A percentile compares a stretch with the other conserved stretches of the same genome.
These are phyloP conservation scores for Anaspis maculata DNA, from an alignment of 2,888 invertebrate species.

Conservation along the genomic window DNA sequence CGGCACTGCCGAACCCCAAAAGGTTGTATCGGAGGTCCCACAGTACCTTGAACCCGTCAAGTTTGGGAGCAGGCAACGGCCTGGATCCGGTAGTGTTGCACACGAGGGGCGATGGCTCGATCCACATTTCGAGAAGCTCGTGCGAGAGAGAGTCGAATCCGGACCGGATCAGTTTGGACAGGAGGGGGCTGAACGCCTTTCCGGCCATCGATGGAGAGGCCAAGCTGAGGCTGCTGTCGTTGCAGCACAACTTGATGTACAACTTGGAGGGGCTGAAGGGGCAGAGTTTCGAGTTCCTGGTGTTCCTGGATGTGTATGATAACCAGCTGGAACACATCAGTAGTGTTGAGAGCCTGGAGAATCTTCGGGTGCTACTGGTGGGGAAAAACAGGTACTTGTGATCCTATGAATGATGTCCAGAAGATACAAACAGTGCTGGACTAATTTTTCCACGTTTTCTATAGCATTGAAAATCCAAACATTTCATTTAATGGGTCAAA, in stretches of 20 bases:
- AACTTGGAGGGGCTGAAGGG: slow-evolving; percentile 56
- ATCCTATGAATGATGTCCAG: slow-evolving; percentile 2
- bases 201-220: slow-evolving; percentile 77
- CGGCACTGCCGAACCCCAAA: slow-evolving; percentile 33
- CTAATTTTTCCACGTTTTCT: too few species aligned
- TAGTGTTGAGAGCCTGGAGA: slow-evolving; percentile 67
- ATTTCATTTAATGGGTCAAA: too few species aligned
- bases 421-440: too few species aligned
- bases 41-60: slow-evolving; percentile 39
- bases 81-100: slow-evolving; percentile 44
- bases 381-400: slow-evolving; percentile 75
- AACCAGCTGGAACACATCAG: slow-evolving; percentile 86
- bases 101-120: slow-evolving; percentile 55
- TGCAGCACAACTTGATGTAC: slow-evolving; percentile 86
- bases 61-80: slow-evolving; percentile 1
- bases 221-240: slow-evolving; percentile 72
- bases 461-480: too few species aligned
- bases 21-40: slow-evolving; percentile 43
- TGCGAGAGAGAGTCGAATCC: slow-evolving; percentile 78
- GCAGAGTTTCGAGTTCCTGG: slow-evolving; percentile 60
- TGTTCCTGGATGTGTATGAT: slow-evolving; percentile 90
- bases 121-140: slow-evolving; percentile 60
- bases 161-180: slow-evolving; percentile 82
- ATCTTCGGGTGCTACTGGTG: slow-evolving; percentile 75
- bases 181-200: slow-evolving; percentile 72